phyloP scores from a whole-genome alignment of 2,113 vertebrate species.

The Urocitellus parryii region DNA sequence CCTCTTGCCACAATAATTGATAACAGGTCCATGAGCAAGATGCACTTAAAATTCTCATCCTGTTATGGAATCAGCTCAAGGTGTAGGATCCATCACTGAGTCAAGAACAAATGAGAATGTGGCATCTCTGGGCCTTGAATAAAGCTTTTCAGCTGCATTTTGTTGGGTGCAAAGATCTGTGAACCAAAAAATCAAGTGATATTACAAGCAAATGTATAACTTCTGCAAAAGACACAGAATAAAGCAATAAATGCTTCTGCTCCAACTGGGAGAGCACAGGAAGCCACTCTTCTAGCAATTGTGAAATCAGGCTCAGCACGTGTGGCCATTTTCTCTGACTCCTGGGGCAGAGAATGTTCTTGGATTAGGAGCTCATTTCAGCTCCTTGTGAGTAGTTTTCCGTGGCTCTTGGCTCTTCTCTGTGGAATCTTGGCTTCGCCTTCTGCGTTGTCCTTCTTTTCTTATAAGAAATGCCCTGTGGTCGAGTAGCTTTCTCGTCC shows the following conservation, averaged over 20 bases:
- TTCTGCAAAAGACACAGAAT: not conserved
- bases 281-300: not conserved
- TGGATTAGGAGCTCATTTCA: not conserved
- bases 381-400: conserved; percentile 48
- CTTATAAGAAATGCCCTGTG: not conserved
- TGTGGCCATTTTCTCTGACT: not conserved
- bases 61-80: not conserved
- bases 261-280: not conserved
- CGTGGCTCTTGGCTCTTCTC: not conserved
- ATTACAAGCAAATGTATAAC: not conserved
- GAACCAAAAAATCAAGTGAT: not conserved
- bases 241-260: not conserved
- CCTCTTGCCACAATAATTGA: not conserved
- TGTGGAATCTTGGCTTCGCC: conserved; percentile 6
- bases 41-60: not conserved
- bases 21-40: not conserved
- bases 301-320: not conserved
- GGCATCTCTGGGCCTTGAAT: not conserved
- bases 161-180: not conserved
- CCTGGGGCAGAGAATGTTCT: not conserved
- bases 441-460: not conserved
- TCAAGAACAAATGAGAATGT: not conserved
- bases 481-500: not conserved
- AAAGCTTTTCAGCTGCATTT: not conserved
- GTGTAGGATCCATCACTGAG: not conserved